A percentile compares a stretch with the other conserved stretches of the same genome.
Conservation (phyloP, 2,113 vertebrate species). For the Bubo bubo region DNA sequence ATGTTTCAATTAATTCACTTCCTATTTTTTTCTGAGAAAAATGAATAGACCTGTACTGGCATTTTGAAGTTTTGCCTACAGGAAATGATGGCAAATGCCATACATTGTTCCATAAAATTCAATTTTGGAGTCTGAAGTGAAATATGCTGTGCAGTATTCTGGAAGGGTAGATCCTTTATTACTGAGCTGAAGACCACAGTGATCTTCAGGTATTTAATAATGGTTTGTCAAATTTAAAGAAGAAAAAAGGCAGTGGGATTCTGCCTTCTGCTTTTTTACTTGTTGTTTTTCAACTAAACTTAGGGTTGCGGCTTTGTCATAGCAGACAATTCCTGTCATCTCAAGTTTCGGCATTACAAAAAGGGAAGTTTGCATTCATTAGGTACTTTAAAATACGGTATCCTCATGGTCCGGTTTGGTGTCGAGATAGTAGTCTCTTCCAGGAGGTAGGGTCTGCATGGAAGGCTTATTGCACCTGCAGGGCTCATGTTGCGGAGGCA, state of each 20-base stretch:
- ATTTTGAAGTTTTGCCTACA: not conserved
- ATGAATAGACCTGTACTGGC: not conserved
- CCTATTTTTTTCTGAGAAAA: not conserved
- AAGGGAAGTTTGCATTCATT: not conserved
- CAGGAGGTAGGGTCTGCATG: not conserved
- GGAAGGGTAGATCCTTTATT: not conserved
- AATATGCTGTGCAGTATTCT: not conserved
- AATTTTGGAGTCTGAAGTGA: not conserved
- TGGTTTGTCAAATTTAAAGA: not conserved
- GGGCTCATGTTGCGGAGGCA: not conserved
- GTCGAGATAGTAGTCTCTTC: not conserved
- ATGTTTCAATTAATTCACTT: not conserved
- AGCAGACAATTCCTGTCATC: not conserved
- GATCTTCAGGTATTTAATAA: not conserved
- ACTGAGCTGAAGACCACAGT: not conserved
- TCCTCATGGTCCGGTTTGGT: not conserved
- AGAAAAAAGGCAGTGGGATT: not conserved
- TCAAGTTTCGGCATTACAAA: not conserved
- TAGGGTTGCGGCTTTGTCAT: not conserved
- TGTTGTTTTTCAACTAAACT: not conserved
- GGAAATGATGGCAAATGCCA: slow-evolving; percentile 14
- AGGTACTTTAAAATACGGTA: not conserved
- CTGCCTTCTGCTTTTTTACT: not conserved
- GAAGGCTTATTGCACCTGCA: not conserved
- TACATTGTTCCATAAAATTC: not conserved